Evolutionary conservation across 2,888 invertebrate species (phyloP).

Genomic region (Rhagonycha lutea): DNA sequence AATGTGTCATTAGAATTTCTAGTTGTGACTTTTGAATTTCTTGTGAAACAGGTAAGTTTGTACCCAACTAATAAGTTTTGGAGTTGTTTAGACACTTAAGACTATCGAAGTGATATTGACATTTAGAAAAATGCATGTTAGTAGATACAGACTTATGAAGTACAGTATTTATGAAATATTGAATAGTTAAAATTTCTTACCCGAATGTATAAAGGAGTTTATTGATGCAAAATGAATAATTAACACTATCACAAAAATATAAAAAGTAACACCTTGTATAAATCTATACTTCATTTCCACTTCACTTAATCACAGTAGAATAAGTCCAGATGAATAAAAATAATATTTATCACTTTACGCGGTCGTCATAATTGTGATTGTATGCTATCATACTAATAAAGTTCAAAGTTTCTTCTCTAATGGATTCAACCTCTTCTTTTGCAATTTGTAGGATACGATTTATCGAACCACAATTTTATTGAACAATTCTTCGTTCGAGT

Average conservation of each 20-base stretch:
- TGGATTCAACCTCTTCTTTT: neutral
- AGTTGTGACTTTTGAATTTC: too few relatives aligned
- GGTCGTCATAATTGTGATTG: neutral
- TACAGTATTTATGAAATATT: neutral
- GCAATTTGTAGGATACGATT: neutral
- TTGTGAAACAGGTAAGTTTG: too few relatives aligned
- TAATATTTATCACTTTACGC: neutral
- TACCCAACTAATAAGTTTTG: too few relatives aligned
- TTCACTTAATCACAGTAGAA: neutral
- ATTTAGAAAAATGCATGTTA: too few relatives aligned
- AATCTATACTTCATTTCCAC: slow-evolving; percentile 11
- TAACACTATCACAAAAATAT: slow-evolving; percentile 26
- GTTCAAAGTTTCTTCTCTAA: neutral
- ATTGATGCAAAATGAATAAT: slow-evolving; percentile 12
- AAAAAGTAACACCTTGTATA: slow-evolving; percentile 9
- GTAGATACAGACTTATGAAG: too few relatives aligned
- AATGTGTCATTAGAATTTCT: too few relatives aligned
- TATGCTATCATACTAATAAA: neutral
- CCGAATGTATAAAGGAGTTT: neutral
- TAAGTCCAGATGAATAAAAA: neutral
- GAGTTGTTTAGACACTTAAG: too few relatives aligned
- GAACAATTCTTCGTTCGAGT: neutral
- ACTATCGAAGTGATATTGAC: too few relatives aligned
- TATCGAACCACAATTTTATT: neutral
- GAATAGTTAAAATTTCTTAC: neutral